Conservation (phyloP, 1,140 invertebrate species). For the Stratiolaelaps scimitus region DNA sequence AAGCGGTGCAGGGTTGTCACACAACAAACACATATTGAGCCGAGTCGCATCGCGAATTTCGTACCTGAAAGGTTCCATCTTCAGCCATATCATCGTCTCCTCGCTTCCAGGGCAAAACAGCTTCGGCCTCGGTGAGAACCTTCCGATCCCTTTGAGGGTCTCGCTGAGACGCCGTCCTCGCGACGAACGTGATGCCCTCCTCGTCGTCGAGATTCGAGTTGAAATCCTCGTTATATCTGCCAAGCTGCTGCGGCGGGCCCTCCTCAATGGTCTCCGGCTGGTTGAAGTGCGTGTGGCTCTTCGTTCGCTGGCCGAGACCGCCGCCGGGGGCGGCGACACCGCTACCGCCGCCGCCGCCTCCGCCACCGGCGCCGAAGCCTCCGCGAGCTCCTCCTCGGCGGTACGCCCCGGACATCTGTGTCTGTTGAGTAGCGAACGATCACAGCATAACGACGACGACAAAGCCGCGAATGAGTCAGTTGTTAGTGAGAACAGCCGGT, state of each 20-base stretch:
- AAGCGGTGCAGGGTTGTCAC: too few relatives aligned
- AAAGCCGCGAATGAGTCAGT: too few relatives aligned
- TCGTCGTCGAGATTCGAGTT: conserved; percentile 24
- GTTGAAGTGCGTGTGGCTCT: conserved; percentile 19
- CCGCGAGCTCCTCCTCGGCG: too few relatives aligned
- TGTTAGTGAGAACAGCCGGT: too few relatives aligned
- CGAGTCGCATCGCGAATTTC: too few relatives aligned
- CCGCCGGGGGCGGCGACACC: not conserved
- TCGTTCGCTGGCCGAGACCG: conserved; percentile 7
- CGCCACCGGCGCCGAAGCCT: not conserved
- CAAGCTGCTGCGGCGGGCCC: not conserved
- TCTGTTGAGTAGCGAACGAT: too few relatives aligned
- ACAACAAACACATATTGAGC: too few relatives aligned
- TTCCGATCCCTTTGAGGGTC: conserved; percentile 24
- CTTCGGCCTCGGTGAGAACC: conserved; percentile 20
- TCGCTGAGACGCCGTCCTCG: conserved; percentile 12
- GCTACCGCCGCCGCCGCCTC: too few relatives aligned
- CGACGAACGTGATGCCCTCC: conserved; percentile 23
- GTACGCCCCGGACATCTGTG: too few relatives aligned
- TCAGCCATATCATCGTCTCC: conserved; percentile 4
- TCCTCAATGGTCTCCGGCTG: conserved; percentile 22
- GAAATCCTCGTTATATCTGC: conserved; percentile 22
- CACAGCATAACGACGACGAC: too few relatives aligned
- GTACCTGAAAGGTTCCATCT: not conserved
- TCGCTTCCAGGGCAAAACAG: conserved; percentile 27